Percentiles rank a stretch among this genome's conserved stretches.
Conservation (phyloP, 2,888 invertebrate genomes). For the Cerastis rubricosa region DNA sequence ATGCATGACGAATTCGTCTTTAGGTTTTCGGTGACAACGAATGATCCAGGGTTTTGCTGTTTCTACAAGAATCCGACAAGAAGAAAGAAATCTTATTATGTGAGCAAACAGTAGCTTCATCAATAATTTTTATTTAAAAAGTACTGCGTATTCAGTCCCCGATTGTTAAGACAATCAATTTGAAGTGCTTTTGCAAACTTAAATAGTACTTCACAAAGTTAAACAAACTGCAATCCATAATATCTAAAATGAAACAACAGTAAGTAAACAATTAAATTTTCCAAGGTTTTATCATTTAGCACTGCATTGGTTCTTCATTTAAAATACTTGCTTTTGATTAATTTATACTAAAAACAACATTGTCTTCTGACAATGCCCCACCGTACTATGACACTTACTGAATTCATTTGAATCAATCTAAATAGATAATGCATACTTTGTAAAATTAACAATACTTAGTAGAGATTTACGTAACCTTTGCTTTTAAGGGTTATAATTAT, state of each 20-base stretch:
- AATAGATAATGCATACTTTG: conserved; percentile 20
- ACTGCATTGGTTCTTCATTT: neutral
- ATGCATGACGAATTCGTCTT: neutral
- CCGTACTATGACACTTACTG: neutral
- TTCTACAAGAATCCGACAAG: neutral
- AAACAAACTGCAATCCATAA: conserved; percentile 9
- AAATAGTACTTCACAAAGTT: conserved; percentile 8
- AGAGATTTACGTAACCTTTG: neutral
- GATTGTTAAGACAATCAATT: neutral
- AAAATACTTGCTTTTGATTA: neutral
- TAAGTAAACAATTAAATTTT: neutral
- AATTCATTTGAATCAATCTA: conserved; percentile 42
- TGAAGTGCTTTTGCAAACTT: neutral
- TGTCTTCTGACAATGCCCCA: neutral
- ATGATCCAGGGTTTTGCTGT: neutral
- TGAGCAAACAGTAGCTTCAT: neutral
- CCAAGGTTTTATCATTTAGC: neutral
- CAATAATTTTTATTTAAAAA: neutral
- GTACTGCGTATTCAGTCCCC: neutral
- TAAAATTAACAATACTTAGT: conserved; percentile 3
- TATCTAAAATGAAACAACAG: conserved; percentile 8
- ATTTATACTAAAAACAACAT: neutral
- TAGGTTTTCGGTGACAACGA: neutral
- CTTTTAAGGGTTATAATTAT: neutral
- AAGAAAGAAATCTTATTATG: neutral